Base-by-base conservation (phyloP, 2,888 invertebrate species). In the Leptarthrus brevirostris region DNA sequence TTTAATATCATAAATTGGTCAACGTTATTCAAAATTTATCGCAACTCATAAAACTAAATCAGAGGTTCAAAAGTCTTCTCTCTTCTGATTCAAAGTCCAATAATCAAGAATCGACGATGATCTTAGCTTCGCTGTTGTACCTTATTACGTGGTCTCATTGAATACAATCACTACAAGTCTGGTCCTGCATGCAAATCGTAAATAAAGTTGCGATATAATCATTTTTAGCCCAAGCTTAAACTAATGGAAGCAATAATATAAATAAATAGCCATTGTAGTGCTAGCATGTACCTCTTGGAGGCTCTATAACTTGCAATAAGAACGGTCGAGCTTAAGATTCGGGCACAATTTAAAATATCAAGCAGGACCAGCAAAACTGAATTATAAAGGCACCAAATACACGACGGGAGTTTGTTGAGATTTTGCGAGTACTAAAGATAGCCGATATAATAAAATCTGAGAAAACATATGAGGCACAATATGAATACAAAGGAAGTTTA, bases 171-270 rank as follows among this genome's bases (percentile, higher is more conserved):
- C n/a, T n/a, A n/a, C n/a, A n/a, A n/a, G n/a, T n/a, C n/a, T n/a
- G n/a, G n/a, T n/a, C n/a, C n/a, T n/a, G n/a, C n/a, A n/a, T n/a
- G n/a, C n/a, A n/a, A n/a, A 12, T 44, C 44, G 44, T 44, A 44
- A 44, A 44, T 44, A 54, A 54, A 26, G 14, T 26, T 24, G 54
- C 54, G 54, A 54, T 54, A 54, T 54, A 54, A 54, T 54, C 54
- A 14, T 2, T 54, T 54, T 54, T 22, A 24, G n/a, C 44, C 16
- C 6, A 44, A 12, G 12, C n/a, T 44, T 14, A 8, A 44, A 12
- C 16, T 14, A 44, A 44, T 44, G 44, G 44, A 14, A 44, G 12
- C 44, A 12, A 44, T 44, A 44, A 44, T 44, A 44, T 44, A 44
- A 44, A 44, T 44, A 44, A 44, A 44, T 44, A 44, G n/a, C 44